Evolutionary conservation across 2,113 vertebrate genomes (phyloP).

Genomic region (Marmota monax): DNA sequence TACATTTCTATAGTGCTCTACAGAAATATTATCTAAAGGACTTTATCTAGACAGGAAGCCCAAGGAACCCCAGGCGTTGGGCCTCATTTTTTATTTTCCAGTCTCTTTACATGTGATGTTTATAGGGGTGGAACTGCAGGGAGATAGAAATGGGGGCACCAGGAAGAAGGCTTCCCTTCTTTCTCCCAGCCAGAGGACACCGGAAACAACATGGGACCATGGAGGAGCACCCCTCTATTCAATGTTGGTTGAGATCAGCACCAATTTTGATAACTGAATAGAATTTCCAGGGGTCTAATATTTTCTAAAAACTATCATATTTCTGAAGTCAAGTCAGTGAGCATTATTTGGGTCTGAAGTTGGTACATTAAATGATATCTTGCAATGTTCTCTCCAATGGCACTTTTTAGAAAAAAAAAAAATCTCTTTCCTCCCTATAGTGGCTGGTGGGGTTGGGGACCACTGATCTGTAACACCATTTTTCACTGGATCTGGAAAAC

Average conservation of each 20-base stretch:
- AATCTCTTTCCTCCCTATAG: not conserved
- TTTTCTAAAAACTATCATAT: conserved; percentile 13
- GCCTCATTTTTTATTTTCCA: not conserved
- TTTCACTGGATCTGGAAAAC: conserved; percentile 18
- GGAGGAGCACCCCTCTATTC: not conserved
- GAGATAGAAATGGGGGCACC: not conserved
- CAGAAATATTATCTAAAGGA: not conserved
- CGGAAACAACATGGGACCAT: not conserved
- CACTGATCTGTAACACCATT: conserved; percentile 43
- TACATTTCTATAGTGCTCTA: not conserved
- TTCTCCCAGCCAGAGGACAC: not conserved
- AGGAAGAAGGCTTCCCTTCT: not conserved
- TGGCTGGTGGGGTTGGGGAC: conserved; percentile 11
- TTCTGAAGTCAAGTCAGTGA: conserved; percentile 45
- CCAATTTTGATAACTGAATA: conserved; percentile 47
- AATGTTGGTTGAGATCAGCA: not conserved
- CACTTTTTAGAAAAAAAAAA: conserved; percentile 51
- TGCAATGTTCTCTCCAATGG: not conserved
- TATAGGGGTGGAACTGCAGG: not conserved
- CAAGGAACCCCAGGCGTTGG: not conserved
- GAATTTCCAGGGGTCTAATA: conserved; percentile 42
- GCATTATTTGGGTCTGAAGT: conserved; percentile 63
- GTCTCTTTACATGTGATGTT: not conserved
- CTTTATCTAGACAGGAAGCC: not conserved
- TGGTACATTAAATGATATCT: conserved; percentile 56